Percentiles rank a stretch among this genome's conserved stretches.
These are phyloP conservation scores for Pristionchus pacificus DNA, from an alignment of 1,140 invertebrate species.

Conservation along the genomic window DNA sequence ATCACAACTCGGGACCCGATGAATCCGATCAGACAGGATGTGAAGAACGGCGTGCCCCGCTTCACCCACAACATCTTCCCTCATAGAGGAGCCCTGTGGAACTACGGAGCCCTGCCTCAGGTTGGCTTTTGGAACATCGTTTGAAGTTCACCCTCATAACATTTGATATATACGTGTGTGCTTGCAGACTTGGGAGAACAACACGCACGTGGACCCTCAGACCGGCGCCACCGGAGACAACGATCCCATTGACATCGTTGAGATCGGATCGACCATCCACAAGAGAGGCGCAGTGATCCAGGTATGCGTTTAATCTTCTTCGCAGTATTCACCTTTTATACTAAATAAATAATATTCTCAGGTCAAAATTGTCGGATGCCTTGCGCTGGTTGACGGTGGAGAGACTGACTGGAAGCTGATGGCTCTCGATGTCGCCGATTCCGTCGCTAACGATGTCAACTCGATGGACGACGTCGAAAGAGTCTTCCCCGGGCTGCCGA, in stretches of 20 bases:
- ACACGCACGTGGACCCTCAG: conserved; percentile 78
- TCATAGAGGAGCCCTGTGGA: conserved; percentile 99
- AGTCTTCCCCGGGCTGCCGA: conserved; percentile 83
- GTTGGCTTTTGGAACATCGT: too few relatives aligned
- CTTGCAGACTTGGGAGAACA: conserved; percentile 91
- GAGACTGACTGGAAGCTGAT: conserved; percentile 99
- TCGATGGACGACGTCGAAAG: conserved; percentile 82
- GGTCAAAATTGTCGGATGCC: conserved; percentile 82
- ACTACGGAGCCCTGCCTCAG: conserved; percentile 93
- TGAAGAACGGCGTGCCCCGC: conserved; percentile 90
- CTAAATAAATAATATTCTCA: background rate
- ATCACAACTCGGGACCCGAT: conserved; percentile 81
- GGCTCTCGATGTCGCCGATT: conserved; percentile 85
- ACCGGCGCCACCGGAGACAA: conserved; percentile 92
- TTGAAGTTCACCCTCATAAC: too few relatives aligned
- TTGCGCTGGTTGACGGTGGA: conserved; percentile 90
- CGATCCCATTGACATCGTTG: conserved; percentile 96
- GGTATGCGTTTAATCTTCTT: conserved; percentile 14
- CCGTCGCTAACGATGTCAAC: conserved; percentile 77
- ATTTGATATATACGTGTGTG: background rate
- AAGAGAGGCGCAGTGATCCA: conserved; percentile 47
- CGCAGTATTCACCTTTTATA: background rate
- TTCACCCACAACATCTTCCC: conserved; percentile 96
- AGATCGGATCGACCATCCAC: conserved; percentile 78
- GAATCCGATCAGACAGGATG: conserved; percentile 97